Percentiles rank a stretch among this genome's conserved stretches.
These are phyloP conservation scores for Lophotis ruficrista DNA, from an alignment of 2,113 vertebrate genomes.

Conservation along the genomic window DNA sequence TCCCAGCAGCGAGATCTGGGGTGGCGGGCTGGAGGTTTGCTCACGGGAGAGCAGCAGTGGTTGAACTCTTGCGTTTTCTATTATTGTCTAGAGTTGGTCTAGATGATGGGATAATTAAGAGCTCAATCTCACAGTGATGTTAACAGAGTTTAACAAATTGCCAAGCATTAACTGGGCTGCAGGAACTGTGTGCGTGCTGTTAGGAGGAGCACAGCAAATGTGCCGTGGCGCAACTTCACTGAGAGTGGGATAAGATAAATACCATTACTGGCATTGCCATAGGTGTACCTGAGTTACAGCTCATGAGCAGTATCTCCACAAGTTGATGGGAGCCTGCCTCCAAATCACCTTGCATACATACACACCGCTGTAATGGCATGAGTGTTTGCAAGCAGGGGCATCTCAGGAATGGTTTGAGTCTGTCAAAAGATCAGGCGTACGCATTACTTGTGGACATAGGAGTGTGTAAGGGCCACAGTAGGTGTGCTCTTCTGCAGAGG, in stretches of 20 bases:
- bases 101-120: background rate
- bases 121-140: background rate
- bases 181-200: background rate
- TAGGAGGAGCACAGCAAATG: background rate
- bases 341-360: background rate
- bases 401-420: background rate
- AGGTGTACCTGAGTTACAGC: background rate
- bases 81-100: background rate
- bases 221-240: fast-evolving
- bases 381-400: background rate
- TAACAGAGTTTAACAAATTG: background rate
- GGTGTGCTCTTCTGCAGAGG: background rate
- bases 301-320: background rate
- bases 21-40: background rate
- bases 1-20: background rate
- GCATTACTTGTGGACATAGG: background rate
- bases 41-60: background rate
- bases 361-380: background rate
- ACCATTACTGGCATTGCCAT: fast-evolving
- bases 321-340: background rate
- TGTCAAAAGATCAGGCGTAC: background rate
- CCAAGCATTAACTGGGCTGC: background rate
- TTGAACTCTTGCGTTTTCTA: background rate
- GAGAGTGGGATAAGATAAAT: background rate
- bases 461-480: background rate